A percentile compares a stretch with the other conserved stretches of the same genome.
Conservation (phyloP, 2,888 invertebrate species). For the Litoditis marina region DNA sequence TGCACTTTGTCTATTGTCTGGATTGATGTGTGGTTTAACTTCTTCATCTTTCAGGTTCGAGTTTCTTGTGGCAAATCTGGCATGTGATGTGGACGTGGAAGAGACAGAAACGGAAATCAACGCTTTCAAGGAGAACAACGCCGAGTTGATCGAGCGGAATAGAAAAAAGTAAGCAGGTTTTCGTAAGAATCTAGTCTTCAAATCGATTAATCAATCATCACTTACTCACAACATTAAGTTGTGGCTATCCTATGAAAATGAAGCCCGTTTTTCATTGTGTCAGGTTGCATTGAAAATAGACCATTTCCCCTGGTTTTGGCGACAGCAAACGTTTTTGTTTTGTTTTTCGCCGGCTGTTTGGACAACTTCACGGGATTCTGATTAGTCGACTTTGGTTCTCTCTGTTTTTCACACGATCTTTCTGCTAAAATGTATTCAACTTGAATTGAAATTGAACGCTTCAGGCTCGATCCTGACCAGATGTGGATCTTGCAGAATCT, state of each 20-base stretch:
- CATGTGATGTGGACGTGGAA: slow-evolving; percentile 47
- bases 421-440: background rate
- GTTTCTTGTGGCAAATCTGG: slow-evolving; percentile 48
- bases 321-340: too few species aligned
- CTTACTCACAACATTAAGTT: too few species aligned
- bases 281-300: background rate
- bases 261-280: background rate
- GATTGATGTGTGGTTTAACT: too few species aligned
- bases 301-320: background rate
- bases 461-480: slow-evolving; percentile 67
- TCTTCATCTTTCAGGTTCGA: slow-evolving; percentile 27
- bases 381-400: too few species aligned
- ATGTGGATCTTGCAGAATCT: slow-evolving; percentile 69
- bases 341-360: too few species aligned
- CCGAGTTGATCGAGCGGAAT: slow-evolving; percentile 54
- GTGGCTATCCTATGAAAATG: too few species aligned
- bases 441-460: background rate
- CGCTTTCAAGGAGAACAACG: slow-evolving; percentile 44
- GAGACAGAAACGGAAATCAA: slow-evolving; percentile 49
- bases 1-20: too few species aligned
- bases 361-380: too few species aligned
- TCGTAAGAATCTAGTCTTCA: slow-evolving; percentile 63
- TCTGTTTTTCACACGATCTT: background rate
- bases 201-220: too few species aligned
- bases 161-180: slow-evolving; percentile 40